Evolutionary conservation across 2,797 vertebrate species (phyloP), one percentile per base, ranked within the genome.

Genomic region (Syngnathus rostellatus): DNA sequence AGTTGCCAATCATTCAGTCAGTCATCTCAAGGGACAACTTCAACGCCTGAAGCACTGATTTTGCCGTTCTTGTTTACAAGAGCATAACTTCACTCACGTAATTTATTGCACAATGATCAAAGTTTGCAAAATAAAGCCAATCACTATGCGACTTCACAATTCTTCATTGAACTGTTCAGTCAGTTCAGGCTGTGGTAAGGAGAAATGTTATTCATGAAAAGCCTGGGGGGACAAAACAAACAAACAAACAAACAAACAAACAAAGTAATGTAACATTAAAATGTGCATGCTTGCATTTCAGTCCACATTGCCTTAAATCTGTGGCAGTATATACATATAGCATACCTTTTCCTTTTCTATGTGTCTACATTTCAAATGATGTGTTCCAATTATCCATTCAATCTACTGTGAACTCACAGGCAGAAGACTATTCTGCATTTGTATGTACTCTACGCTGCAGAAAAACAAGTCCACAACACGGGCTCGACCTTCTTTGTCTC

Each of bases 401-500:
- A 38, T 31, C 2, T 3, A 53, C 8, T 21, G 37, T 59, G 57
- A 59, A 19, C 19, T 23, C 59, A 61, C 19, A 61, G 5, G 39
- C 10, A 37, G 12, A 41, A 63, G 8, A 37, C 61, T 25, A 46
- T 17, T 25, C 61, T 23, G 43, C n/a, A 55, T 68, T 73, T 73
- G 43, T 11, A 55, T 68, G 72, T 73, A 21, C 43, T 37, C 40
- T 12, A 23, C n/a, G 45, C 59, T 6, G 11, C 41, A 41, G 40
- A 25, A 72, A 79, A 76, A 63, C 64, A 40, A 75, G 72, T 69
- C 65, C 73, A 70, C 63, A 14, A 68, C 45, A 8, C 74, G 66
- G 70, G 62, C 67, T 46, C 48, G 65, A 83, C 83, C 65, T 76
- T 72, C 64, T 70, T 70, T 40, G 2, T 70, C 58, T 51, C 63